Conservation (phyloP, 2,797 vertebrate genomes). For the Falco rusticolus region DNA sequence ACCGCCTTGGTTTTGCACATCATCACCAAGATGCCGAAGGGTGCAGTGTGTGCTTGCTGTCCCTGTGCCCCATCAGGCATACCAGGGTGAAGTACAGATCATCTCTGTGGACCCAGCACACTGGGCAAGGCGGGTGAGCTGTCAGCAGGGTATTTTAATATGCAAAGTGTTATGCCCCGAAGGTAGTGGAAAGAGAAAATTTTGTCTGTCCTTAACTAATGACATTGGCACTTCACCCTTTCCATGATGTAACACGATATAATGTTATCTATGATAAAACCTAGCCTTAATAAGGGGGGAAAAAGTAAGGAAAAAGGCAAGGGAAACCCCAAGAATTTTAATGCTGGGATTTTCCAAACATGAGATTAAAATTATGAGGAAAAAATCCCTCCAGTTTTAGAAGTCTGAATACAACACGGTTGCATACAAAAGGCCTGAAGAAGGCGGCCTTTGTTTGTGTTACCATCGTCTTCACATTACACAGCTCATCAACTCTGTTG, state of each 20-base stretch:
- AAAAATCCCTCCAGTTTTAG: not conserved
- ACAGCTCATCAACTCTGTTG: constrained; percentile 46
- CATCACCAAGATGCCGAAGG: not conserved
- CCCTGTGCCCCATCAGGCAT: fast-evolving
- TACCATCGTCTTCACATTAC: not conserved
- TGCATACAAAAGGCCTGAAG: not conserved
- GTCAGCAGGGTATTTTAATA: not conserved
- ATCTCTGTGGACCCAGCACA: fast-evolving
- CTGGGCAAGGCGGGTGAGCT: not conserved
- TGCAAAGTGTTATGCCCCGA: not conserved
- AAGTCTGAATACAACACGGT: not conserved
- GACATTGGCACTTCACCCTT: not conserved
- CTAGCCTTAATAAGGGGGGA: not conserved
- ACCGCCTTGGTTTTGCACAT: not conserved
- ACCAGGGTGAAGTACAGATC: not conserved
- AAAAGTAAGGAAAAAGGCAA: not conserved
- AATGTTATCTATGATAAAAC: not conserved
- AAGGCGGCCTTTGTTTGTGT: not conserved
- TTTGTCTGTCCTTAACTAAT: not conserved
- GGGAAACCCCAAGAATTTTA: not conserved
- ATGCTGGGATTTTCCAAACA: not conserved
- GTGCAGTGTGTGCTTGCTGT: not conserved
- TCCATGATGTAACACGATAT: not conserved
- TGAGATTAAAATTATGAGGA: not conserved
- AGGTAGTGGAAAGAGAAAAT: not conserved